Conservation (phyloP, 2,113 vertebrate genomes). For the Uropsilus gracilis region DNA sequence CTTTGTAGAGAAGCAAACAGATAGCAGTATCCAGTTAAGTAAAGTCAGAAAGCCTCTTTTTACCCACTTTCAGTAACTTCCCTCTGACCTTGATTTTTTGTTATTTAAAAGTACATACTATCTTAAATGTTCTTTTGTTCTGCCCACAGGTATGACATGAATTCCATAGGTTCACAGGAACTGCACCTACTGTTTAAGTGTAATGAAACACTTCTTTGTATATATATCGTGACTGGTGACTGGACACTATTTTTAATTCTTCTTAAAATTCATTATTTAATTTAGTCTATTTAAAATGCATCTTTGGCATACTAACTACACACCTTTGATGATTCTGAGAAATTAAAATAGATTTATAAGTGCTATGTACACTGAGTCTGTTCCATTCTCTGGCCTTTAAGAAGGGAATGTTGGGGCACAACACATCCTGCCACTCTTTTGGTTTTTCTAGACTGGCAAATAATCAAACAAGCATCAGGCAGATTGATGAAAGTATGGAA, state of each 20-base stretch:
- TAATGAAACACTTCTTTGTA: too few relatives aligned
- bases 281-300: slow-evolving; percentile 14
- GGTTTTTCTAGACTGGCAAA: too few relatives aligned
- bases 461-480: too few relatives aligned
- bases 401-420: not conserved
- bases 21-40: too few relatives aligned
- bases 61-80: too few relatives aligned
- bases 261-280: not conserved
- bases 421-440: too few relatives aligned
- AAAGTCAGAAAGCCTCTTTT: too few relatives aligned
- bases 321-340: not conserved
- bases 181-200: not conserved
- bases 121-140: not conserved
- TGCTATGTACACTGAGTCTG: not conserved
- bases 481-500: too few relatives aligned
- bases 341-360: not conserved
- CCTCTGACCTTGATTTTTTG: not conserved
- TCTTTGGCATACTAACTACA: not conserved
- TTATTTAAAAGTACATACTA: slow-evolving; percentile 9
- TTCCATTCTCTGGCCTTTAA: not conserved
- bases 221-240: not conserved
- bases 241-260: not conserved
- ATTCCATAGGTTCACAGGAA: not conserved
- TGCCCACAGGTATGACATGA: not conserved
- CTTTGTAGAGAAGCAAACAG: too few relatives aligned